Conservation (phyloP, 2,797 vertebrate genomes). For the Helarctos malayanus region DNA sequence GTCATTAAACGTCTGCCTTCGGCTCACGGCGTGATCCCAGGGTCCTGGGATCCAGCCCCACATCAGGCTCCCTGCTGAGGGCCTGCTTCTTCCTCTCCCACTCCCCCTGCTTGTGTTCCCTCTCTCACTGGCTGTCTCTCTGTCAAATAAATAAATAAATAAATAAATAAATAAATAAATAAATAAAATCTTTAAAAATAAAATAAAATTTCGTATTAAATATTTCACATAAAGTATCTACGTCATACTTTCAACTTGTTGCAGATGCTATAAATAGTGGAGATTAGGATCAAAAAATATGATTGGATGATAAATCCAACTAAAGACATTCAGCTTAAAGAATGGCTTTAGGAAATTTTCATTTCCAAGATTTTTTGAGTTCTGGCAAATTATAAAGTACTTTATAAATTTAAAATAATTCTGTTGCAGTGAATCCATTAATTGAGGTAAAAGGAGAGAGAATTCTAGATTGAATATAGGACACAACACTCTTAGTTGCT, state of each 20-base stretch:
- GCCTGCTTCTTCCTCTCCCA: no score
- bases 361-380: constrained; percentile 15
- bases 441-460: background rate
- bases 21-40: no score
- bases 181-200: no score
- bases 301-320: background rate
- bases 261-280: background rate
- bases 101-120: no score
- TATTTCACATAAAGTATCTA: background rate
- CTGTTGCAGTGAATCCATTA: background rate
- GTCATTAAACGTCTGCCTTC: no score
- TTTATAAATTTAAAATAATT: background rate
- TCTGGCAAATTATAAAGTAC: background rate
- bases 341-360: background rate
- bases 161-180: no score
- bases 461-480: background rate
- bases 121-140: no score
- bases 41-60: no score
- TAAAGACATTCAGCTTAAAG: background rate
- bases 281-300: background rate
- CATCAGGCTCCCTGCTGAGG: no score
- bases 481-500: background rate
- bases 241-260: background rate
- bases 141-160: no score
- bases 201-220: background rate